phyloP scores from a whole-genome alignment of 2,888 invertebrate genomes.

The Cordilura impudica region DNA sequence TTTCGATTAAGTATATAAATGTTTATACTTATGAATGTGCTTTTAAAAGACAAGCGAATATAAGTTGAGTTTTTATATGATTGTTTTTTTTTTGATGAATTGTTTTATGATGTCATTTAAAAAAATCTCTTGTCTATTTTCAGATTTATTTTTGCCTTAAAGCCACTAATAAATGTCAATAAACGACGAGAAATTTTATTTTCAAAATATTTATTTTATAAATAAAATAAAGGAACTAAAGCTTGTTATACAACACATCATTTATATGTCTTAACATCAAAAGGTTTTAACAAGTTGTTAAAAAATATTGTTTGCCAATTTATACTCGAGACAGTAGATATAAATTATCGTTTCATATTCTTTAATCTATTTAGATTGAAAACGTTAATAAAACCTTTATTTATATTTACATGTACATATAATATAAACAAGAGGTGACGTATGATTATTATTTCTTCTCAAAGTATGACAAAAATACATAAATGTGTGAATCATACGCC shows the following conservation, averaged over 20 bases:
- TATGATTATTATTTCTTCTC: neutral
- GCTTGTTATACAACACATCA: constrained; percentile 7
- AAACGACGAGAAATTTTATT: neutral
- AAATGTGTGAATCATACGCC: neutral
- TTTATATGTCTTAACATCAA: constrained; percentile 21
- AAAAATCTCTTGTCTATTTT: neutral
- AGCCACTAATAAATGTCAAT: constrained; percentile 36
- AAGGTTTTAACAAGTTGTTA: neutral
- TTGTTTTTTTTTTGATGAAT: too few species aligned
- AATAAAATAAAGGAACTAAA: neutral
- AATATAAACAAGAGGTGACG: neutral
- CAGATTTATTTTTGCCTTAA: neutral
- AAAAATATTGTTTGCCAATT: neutral
- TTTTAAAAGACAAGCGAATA: too few species aligned
- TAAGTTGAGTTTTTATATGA: too few species aligned
- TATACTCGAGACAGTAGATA: constrained; percentile 7
- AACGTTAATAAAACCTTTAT: neutral
- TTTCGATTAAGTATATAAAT: too few species aligned
- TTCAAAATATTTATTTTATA: neutral
- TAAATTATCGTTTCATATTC: constrained; percentile 12
- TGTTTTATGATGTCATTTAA: too few species aligned
- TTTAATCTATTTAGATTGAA: neutral
- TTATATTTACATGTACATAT: neutral
- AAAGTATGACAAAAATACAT: neutral
- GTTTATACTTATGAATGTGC: too few species aligned